phyloP scores from a whole-genome alignment of 2,888 invertebrate species.

The Labia minor region DNA sequence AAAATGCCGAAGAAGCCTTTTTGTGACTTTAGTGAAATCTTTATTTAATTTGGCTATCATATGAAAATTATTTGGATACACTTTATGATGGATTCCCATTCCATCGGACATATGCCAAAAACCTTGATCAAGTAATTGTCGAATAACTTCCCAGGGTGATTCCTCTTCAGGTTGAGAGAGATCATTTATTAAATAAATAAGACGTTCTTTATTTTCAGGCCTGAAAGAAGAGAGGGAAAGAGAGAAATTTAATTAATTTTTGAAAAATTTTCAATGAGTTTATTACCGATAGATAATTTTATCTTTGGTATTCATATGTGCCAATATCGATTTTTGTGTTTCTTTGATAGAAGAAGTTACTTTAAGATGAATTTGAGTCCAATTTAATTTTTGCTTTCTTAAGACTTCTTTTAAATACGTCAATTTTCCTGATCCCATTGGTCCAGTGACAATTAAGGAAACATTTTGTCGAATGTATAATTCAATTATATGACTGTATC shows the following conservation, averaged over 20 bases:
- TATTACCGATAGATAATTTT: background rate
- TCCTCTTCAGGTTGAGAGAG: background rate
- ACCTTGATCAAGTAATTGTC: background rate
- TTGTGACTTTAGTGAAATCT: background rate
- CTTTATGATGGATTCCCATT: background rate
- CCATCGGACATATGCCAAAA: background rate
- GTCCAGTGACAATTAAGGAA: slow-evolving; percentile 61
- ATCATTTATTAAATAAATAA: background rate
- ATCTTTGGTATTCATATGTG: background rate
- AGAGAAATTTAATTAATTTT: background rate
- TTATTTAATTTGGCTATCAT: background rate
- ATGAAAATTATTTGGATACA: background rate
- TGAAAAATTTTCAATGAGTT: background rate
- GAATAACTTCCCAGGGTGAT: background rate
- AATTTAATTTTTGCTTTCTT: background rate
- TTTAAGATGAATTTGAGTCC: background rate
- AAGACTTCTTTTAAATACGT: background rate
- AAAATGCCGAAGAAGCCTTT: background rate
- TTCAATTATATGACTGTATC: slow-evolving; percentile 48
- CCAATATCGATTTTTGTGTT: background rate
- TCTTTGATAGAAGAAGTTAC: background rate
- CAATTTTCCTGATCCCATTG: slow-evolving; percentile 30
- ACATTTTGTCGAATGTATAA: slow-evolving; percentile 59
- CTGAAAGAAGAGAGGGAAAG: background rate
- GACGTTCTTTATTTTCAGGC: background rate